These are phyloP conservation scores for Lutjanus argentimaculatus DNA, from an alignment of 2,797 vertebrate genomes.

Conservation along the genomic window DNA sequence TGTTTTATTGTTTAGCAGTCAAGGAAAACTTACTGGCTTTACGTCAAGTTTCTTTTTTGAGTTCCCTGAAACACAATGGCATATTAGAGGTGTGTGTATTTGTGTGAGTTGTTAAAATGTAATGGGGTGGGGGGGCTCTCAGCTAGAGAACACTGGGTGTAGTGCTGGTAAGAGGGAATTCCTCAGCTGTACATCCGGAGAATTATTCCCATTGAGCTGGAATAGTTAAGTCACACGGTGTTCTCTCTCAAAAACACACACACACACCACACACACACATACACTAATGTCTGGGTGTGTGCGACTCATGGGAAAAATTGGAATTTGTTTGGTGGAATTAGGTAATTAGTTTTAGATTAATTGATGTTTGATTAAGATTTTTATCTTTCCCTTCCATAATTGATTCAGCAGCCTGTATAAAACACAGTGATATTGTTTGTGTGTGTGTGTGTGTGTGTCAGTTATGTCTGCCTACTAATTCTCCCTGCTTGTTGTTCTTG, in stretches of 20 bases:
- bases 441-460: neutral
- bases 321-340: slow-evolving; percentile 46
- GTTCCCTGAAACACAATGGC: slow-evolving; percentile 47
- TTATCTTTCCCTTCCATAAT: slow-evolving; percentile 12
- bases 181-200: slow-evolving; percentile 28
- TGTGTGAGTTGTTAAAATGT: slow-evolving; percentile 4
- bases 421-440: neutral
- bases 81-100: slow-evolving; percentile 14
- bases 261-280: slow-evolving; percentile 5
- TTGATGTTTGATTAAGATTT: slow-evolving; percentile 44
- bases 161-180: slow-evolving; percentile 30
- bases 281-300: slow-evolving; percentile 47
- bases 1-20: slow-evolving; percentile 71
- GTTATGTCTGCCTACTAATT: slow-evolving; percentile 34
- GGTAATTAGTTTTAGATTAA: slow-evolving; percentile 62
- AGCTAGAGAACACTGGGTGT: neutral
- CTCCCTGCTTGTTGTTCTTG: slow-evolving; percentile 51
- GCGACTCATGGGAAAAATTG: slow-evolving; percentile 39
- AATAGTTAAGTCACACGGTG: slow-evolving; percentile 41
- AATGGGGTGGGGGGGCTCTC: slow-evolving; percentile 18
- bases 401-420: slow-evolving; percentile 14
- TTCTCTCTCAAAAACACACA: slow-evolving; percentile 17
- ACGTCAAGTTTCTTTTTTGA: slow-evolving; percentile 67
- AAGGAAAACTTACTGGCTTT: slow-evolving; percentile 62
- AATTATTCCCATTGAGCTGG: slow-evolving; percentile 18